Conservation (phyloP, 2,888 invertebrate genomes). For the Charanyca ferruginea region DNA sequence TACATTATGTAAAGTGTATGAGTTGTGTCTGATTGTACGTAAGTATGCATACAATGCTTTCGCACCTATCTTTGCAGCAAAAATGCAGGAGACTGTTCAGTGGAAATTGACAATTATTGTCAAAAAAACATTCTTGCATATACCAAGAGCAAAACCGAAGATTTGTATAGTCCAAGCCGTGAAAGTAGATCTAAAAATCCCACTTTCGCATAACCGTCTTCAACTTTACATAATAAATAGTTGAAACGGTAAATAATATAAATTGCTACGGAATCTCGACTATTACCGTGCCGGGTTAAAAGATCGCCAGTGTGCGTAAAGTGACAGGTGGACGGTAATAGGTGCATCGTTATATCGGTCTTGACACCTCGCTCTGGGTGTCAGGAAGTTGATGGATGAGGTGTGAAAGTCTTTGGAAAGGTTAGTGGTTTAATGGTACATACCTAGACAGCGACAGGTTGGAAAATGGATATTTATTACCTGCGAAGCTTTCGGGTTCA, state of each 20-base stretch:
- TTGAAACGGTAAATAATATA: constrained; percentile 37
- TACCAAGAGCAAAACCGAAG: neutral
- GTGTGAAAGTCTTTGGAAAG: constrained; percentile 34
- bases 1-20: no score
- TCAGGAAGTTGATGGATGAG: constrained; percentile 27
- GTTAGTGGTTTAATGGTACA: neutral
- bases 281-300: constrained; percentile 37
- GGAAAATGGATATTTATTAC: neutral
- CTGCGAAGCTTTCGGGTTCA: neutral
- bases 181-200: constrained; percentile 3
- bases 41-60: no score
- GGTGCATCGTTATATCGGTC: constrained; percentile 40
- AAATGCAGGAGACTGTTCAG: neutral
- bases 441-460: neutral
- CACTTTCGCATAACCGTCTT: neutral
- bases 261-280: constrained; percentile 21
- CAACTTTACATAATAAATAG: constrained; percentile 28
- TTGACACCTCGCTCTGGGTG: constrained; percentile 12
- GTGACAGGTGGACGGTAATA: constrained; percentile 40
- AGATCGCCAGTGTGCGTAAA: constrained; percentile 27
- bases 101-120: neutral
- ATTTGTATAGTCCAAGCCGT: neutral
- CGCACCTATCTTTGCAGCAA: neutral
- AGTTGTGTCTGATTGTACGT: no score
- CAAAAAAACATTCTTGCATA: neutral